Percentiles rank a stretch among this genome's conserved stretches.
Evolutionary conservation across 2,888 invertebrate species (phyloP).

Genomic region (Dicyrtomina minuta): DNA sequence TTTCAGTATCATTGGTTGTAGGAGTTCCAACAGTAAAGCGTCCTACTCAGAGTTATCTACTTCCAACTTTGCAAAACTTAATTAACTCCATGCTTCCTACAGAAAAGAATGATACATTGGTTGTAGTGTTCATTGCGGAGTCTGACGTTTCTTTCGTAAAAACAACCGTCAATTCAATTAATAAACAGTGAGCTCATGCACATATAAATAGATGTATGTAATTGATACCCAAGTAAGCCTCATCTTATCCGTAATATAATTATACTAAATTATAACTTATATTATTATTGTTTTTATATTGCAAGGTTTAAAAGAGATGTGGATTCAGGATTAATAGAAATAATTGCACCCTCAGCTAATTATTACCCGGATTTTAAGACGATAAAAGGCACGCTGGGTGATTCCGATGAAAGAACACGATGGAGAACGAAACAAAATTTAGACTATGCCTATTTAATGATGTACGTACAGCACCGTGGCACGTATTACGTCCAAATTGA

Average conservation of each 20-base stretch:
- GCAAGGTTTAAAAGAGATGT: constrained; percentile 73
- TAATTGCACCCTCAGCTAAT: constrained; percentile 77
- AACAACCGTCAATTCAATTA: constrained; percentile 51
- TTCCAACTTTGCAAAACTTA: constrained; percentile 80
- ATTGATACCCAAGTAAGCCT: neutral
- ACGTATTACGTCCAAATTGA: constrained; percentile 90
- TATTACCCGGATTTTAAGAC: constrained; percentile 86
- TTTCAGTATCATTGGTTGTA: constrained; percentile 73
- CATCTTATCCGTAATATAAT: too few species aligned
- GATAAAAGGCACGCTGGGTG: constrained; percentile 77
- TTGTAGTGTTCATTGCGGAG: constrained; percentile 79
- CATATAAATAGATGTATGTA: neutral
- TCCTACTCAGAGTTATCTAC: constrained; percentile 81
- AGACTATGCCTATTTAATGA: constrained; percentile 91
- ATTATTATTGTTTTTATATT: too few species aligned
- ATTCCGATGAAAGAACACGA: constrained; percentile 76
- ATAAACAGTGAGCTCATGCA: constrained; percentile 44
- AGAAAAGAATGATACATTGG: constrained; percentile 74
- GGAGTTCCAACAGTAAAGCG: constrained; percentile 88
- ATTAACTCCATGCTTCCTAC: constrained; percentile 73
- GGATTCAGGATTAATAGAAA: constrained; percentile 79
- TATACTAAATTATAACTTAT: too few species aligned
- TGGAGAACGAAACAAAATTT: constrained; percentile 96
- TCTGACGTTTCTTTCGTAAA: constrained; percentile 53
- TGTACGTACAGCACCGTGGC: constrained; percentile 83